These are phyloP conservation scores for Holacanthus passer DNA, from an alignment of 2,113 vertebrate genomes.

Conservation along the genomic window DNA sequence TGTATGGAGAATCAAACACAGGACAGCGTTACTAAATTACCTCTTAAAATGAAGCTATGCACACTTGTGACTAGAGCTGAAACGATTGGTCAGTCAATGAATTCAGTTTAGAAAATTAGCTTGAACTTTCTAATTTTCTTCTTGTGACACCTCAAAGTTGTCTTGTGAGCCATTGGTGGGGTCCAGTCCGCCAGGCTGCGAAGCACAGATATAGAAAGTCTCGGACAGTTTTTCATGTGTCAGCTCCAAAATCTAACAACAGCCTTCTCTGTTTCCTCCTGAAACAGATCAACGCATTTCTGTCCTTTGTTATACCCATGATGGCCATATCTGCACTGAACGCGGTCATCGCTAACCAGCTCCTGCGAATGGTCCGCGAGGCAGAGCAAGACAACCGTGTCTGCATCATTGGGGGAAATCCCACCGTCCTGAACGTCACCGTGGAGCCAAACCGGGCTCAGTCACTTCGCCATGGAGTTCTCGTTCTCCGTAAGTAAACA, in stretches of 20 bases:
- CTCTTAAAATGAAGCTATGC: neutral
- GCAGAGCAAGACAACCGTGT: constrained; percentile 91
- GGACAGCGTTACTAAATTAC: neutral
- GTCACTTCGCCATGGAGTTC: constrained; percentile 93
- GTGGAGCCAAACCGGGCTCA: constrained; percentile 93
- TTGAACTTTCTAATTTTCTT: no score
- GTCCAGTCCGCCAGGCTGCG: neutral
- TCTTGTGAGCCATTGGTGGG: neutral
- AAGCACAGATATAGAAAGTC: neutral
- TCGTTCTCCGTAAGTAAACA: constrained; percentile 91
- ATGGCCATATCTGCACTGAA: constrained; percentile 92
- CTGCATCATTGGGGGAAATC: constrained; percentile 87
- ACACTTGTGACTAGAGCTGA: neutral
- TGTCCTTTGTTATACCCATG: constrained; percentile 96
- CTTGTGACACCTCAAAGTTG: neutral
- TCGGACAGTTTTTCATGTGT: neutral
- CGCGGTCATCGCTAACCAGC: constrained; percentile 95
- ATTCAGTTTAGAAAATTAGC: no score
- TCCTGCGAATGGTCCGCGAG: constrained; percentile 92
- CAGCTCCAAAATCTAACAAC: neutral
- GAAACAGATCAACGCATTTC: constrained; percentile 91
- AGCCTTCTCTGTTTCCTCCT: neutral
- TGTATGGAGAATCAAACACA: neutral
- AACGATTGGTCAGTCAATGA: no score
- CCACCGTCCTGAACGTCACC: constrained; percentile 88